Evolutionary conservation across 2,113 vertebrate species (phyloP), one percentile per base, ranked within the genome.

Genomic region (Sialia sialis): DNA sequence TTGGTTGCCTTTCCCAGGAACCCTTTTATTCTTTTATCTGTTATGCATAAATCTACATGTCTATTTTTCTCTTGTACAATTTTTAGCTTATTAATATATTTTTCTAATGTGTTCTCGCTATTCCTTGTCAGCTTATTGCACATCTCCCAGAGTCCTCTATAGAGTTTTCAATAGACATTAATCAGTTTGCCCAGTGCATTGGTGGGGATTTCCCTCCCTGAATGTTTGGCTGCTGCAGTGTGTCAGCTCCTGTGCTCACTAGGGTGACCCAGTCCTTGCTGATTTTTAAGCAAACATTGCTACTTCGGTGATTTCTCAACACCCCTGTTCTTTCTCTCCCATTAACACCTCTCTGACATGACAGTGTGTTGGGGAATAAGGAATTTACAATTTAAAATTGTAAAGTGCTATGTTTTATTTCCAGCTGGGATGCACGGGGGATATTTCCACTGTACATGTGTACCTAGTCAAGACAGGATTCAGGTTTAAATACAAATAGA

Each of bases 151-250:
- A 32, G 44, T 68, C 58, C 27, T 86, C 29, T 44, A 34, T 67
- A 54, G 70, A 90, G 68, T 30, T 76, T 89, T 58, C 38, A 52
- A 2, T 4, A 68, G 3, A 8, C 12, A 83, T 75, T 44, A 13
- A 70, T 36, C 39, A 23, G 16, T 46, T 54, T 75, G 30, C 34
- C 30, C 1, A 0, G 20, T 74, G 38, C 55, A 25, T 81, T 73
- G 14, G 23, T 2, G 2, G 18, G 11, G 4, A 14, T 32, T 29
- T 5, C 25, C 8, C 29, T 2, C 2, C n/a, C 49, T 75, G 30
- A 20, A 25, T 1, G 0, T 58, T 80, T 49, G 78, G 16, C 60
- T 85, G 46, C 56, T 56, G n/a, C 18, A 14, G 43, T 6, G 29
- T 76, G 29, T 43, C n/a, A 52, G 46, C 29, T 80, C 59, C 54